A percentile compares a stretch with the other conserved stretches of the same genome.
Evolutionary conservation across 2,797 vertebrate species (phyloP).

Genomic region (Triplophysa yarkandensis): DNA sequence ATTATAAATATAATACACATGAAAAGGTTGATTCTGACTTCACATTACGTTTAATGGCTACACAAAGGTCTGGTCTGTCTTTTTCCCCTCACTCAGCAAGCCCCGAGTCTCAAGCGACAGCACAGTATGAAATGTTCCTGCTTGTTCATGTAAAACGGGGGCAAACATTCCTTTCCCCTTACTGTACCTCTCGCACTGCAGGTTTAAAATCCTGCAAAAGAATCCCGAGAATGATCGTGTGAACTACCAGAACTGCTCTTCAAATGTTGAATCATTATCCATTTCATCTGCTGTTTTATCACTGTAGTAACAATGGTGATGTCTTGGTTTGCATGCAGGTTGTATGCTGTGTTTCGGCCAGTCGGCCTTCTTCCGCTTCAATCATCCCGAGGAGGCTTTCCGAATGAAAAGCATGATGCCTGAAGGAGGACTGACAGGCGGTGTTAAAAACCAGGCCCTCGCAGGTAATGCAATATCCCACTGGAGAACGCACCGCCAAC

Average conservation of each 20-base stretch:
- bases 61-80: slow-evolving; percentile 30
- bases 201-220: slow-evolving; percentile 2
- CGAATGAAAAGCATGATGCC: slow-evolving; percentile 97
- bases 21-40: background rate
- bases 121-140: slow-evolving; percentile 45
- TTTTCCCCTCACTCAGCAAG: slow-evolving; percentile 47
- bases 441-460: slow-evolving; percentile 64
- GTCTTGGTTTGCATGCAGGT: slow-evolving; percentile 72
- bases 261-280: background rate
- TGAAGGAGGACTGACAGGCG: slow-evolving; percentile 64
- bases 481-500: slow-evolving; percentile 1
- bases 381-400: slow-evolving; percentile 94
- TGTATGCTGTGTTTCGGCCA: slow-evolving; percentile 97
- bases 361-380: slow-evolving; percentile 92
- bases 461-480: slow-evolving; percentile 74
- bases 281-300: background rate
- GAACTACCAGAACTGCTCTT: background rate
- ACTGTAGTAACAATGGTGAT: background rate
- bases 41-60: background rate
- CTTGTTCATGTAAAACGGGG: slow-evolving; percentile 37
- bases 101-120: slow-evolving; percentile 26
- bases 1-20: background rate
- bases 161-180: slow-evolving; percentile 33
- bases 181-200: slow-evolving; percentile 15
- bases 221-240: background rate